Percentiles rank a stretch among this genome's conserved stretches.
Evolutionary conservation across 2,797 vertebrate genomes (phyloP).

Genomic region (Poeciliopsis presidionis): DNA sequence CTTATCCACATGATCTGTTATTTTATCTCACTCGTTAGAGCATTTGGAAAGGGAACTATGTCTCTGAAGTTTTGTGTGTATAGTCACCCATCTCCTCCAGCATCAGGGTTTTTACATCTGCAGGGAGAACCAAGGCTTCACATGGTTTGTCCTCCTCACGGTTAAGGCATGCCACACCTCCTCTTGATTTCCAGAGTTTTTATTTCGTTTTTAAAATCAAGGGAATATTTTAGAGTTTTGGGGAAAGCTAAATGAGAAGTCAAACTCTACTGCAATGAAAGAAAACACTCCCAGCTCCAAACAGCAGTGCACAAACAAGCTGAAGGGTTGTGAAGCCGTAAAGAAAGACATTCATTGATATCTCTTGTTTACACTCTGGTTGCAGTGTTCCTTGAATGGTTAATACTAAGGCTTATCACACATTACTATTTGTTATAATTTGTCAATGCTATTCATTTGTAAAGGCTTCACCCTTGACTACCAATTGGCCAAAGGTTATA

Average conservation of each 20-base stretch:
- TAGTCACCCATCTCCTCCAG: conserved; percentile 38
- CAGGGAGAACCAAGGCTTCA: conserved; percentile 12
- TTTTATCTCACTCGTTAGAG: conserved; percentile 30
- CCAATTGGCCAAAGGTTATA: conserved; percentile 61
- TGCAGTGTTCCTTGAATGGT: conserved; percentile 42
- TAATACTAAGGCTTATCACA: conserved; percentile 43
- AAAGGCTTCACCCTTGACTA: conserved; percentile 32
- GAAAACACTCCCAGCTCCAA: conserved; percentile 27
- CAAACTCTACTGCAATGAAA: conserved; percentile 27
- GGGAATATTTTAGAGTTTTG: conserved; percentile 28
- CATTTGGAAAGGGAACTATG: conserved; percentile 33
- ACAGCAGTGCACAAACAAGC: conserved; percentile 27
- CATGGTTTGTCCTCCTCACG: conserved; percentile 42
- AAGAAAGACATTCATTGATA: conserved; percentile 27
- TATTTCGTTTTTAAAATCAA: conserved; percentile 39
- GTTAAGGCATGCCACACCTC: conserved; percentile 38
- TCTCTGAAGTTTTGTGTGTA: conserved; percentile 10
- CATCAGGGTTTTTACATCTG: conserved; percentile 40
- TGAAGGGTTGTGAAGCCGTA: conserved; percentile 50
- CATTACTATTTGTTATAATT: conserved; percentile 12
- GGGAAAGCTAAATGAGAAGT: conserved; percentile 44
- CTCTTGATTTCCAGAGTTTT: conserved; percentile 3
- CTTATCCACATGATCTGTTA: conserved; percentile 23
- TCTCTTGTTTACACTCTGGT: conserved; percentile 47
- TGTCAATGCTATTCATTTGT: conserved; percentile 47